Evolutionary conservation across 2,888 invertebrate species (phyloP), one percentile per base, ranked within the genome.

Genomic region (Sylvicola cinctus): DNA sequence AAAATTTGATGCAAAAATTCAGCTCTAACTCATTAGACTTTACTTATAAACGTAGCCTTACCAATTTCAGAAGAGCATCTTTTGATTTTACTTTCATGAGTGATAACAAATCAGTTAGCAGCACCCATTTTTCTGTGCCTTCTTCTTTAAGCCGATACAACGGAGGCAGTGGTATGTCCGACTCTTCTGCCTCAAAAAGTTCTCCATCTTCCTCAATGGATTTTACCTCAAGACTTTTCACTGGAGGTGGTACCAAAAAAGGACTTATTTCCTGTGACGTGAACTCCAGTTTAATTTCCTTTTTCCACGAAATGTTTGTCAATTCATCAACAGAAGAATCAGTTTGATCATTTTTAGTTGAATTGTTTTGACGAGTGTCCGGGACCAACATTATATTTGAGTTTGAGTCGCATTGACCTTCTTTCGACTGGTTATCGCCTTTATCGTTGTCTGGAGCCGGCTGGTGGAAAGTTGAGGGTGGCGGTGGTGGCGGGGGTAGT

Each of bases 131-230:
- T 34, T 80, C 80, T 39, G 66, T 62, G 12, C 70, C 68, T 46
- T 70, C 68, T 32, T 68, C 67, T 40, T 66, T 61, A 41, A 84
- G 59, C 42, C 73, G 70, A 61, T 85, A 87, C 44, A 85, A 66
- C 34, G 80, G 80, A 10, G 85, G 84, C 37, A 85, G 61, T 16
- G 78, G 72, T 33, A 68, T 64, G 48, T 83, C 81, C 41, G 80
- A 75, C 51, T 77, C 71, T 56, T 85, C 84, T 50, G 85, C 73
- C 53, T 83, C 81, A 40, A 83, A 66, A 46, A 74, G 68, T 45
- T 65, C 65, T 43, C 56, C 45, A 40, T 68, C 63, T 3, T 20
- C 60, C 0, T 50, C 45, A 27, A 36, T 27, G 13, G 20, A 35
- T 5, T 8, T n/a, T 7, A n/a, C 17, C 2, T 23, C 25, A 3